phyloP scores from a whole-genome alignment of 2,113 vertebrate genomes.

The Lepidothrix coronata region DNA sequence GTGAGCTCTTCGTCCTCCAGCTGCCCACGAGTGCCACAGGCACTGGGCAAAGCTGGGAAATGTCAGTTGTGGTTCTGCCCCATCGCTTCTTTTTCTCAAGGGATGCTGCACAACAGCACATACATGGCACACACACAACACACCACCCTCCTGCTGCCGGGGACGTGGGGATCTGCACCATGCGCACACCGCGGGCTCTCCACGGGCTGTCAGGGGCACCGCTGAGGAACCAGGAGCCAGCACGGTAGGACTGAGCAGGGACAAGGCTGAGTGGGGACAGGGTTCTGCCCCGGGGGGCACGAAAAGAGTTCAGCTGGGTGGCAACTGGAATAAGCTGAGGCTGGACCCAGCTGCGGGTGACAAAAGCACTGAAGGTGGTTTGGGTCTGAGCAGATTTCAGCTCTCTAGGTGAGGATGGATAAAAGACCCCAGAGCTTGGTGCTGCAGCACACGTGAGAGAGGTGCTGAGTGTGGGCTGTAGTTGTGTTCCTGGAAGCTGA shows the following conservation, averaged over 20 bases:
- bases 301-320: not conserved
- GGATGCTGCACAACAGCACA: fast-evolving
- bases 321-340: not conserved
- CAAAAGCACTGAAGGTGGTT: not conserved
- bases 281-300: not conserved
- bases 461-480: fast-evolving
- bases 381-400: not conserved
- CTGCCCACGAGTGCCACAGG: not conserved
- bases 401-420: not conserved
- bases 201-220: fast-evolving
- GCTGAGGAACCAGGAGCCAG: fast-evolving
- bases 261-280: fast-evolving
- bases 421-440: fast-evolving
- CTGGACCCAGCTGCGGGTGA: not conserved
- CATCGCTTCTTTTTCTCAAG: not conserved
- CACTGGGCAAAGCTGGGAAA: not conserved
- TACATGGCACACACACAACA: not conserved
- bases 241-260: fast-evolving
- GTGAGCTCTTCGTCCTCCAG: not conserved
- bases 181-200: fast-evolving
- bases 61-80: fast-evolving
- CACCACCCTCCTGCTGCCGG: not conserved
- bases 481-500: not conserved
- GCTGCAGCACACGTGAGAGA: not conserved
- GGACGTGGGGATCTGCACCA: not conserved